Conservation (phyloP, 2,113 vertebrate species). For the Oryzias celebensis region DNA sequence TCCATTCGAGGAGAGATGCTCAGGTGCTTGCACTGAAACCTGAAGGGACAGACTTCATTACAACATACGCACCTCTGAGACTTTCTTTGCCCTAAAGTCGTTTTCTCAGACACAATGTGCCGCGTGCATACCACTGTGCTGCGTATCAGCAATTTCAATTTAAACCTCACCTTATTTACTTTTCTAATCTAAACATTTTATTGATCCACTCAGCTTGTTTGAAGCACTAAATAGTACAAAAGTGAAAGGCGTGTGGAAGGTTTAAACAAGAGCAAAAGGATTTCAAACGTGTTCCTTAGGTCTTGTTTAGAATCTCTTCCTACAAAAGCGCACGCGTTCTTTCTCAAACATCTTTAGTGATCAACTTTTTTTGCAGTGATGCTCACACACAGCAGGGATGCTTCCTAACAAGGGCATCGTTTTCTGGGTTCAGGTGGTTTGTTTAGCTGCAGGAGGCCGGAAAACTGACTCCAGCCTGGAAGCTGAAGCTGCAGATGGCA, state of each 20-base stretch:
- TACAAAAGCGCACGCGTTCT: no score
- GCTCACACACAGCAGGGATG: neutral
- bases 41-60: constrained; percentile 13
- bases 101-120: constrained; percentile 20
- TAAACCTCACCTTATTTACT: constrained; percentile 20
- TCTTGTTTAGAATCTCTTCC: no score
- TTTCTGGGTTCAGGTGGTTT: neutral
- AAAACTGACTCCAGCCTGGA: neutral
- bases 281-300: neutral
- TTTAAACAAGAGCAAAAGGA: neutral
- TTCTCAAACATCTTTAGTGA: no score
- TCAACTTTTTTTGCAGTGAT: no score
- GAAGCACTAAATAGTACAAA: neutral
- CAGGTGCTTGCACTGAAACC: no score
- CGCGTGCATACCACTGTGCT: neutral
- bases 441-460: neutral
- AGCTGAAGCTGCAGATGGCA: neutral
- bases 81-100: constrained; percentile 17
- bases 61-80: constrained; percentile 11
- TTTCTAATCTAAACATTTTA: constrained; percentile 1
- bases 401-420: neutral
- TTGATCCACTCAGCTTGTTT: constrained; percentile 4
- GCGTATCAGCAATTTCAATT: constrained; percentile 9
- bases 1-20: neutral
- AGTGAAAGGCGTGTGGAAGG: neutral